Conservation (phyloP, 2,797 vertebrate species). For the Triplophysa bombifrons region DNA sequence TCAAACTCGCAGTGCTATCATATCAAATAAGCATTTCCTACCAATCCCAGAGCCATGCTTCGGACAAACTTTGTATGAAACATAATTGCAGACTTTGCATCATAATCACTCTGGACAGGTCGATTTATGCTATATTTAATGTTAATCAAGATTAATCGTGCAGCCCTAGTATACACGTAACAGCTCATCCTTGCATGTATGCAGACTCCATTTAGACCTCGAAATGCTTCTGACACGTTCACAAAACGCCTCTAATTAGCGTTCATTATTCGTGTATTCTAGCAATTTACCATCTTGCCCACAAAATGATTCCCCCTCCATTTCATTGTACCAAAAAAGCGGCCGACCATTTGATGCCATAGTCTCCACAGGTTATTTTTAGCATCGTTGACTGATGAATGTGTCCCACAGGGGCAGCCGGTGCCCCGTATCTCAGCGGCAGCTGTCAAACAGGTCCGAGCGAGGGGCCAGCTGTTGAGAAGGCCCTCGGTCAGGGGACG, state of each 20-base stretch:
- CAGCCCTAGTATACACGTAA: neutral
- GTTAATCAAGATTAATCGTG: too few species aligned
- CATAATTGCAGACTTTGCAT: too few species aligned
- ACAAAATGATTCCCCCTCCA: neutral
- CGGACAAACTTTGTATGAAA: too few species aligned
- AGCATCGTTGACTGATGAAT: constrained; percentile 66
- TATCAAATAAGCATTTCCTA: too few species aligned
- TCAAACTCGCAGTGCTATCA: too few species aligned
- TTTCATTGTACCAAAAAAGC: constrained; percentile 36
- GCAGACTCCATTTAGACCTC: neutral
- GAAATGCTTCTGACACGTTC: neutral
- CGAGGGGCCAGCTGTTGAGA: constrained; percentile 60
- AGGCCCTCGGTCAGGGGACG: constrained; percentile 61
- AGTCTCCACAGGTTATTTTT: constrained; percentile 68
- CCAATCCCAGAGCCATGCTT: too few species aligned
- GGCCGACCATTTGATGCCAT: constrained; percentile 30
- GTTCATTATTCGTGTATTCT: constrained; percentile 7
- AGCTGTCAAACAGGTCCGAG: constrained; percentile 68
- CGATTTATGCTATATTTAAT: too few species aligned
- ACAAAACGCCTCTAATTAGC: constrained; percentile 18
- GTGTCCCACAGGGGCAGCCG: constrained; percentile 55
- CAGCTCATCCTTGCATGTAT: neutral
- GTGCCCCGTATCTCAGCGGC: constrained; percentile 60
- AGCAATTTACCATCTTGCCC: neutral
- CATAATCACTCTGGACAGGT: too few species aligned